Percentiles rank a stretch among this genome's conserved stretches.
phyloP scores from a whole-genome alignment of 2,113 vertebrate species.

The Chionis minor region DNA sequence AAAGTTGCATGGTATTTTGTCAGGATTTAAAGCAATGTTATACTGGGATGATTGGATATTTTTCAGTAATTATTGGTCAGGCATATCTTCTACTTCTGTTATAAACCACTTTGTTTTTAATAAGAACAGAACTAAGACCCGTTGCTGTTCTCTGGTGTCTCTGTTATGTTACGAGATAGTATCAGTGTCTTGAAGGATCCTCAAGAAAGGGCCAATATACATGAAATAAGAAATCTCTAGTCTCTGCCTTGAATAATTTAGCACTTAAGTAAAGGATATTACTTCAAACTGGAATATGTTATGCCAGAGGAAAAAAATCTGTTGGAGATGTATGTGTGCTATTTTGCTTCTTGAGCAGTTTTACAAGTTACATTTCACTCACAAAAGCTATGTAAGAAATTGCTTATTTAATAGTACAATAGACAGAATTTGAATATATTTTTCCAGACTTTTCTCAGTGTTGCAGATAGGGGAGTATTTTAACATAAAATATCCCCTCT shows the following conservation, averaged over 20 bases:
- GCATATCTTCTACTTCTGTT: background rate
- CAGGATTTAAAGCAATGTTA: background rate
- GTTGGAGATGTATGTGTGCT: background rate
- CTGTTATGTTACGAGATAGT: background rate
- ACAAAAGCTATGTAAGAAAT: background rate
- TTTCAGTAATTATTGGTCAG: background rate
- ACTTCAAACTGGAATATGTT: background rate
- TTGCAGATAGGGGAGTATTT: background rate
- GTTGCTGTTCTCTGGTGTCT: background rate
- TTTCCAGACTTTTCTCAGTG: background rate
- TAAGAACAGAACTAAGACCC: background rate
- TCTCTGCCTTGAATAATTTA: background rate
- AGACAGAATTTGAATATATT: background rate
- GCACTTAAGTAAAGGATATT: background rate
- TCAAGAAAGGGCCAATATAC: background rate
- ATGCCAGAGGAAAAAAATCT: background rate
- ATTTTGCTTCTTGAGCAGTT: background rate
- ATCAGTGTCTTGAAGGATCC: background rate
- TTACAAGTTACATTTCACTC: background rate
- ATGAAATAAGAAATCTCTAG: background rate
- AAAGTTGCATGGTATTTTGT: background rate
- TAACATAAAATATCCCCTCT: accelerated
- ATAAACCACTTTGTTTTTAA: background rate
- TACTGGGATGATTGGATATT: background rate
- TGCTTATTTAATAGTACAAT: background rate